A percentile compares a stretch with the other conserved stretches of the same genome.
Conservation (phyloP, 2,113 vertebrate species). For the Sarotherodon lohbergeri region DNA sequence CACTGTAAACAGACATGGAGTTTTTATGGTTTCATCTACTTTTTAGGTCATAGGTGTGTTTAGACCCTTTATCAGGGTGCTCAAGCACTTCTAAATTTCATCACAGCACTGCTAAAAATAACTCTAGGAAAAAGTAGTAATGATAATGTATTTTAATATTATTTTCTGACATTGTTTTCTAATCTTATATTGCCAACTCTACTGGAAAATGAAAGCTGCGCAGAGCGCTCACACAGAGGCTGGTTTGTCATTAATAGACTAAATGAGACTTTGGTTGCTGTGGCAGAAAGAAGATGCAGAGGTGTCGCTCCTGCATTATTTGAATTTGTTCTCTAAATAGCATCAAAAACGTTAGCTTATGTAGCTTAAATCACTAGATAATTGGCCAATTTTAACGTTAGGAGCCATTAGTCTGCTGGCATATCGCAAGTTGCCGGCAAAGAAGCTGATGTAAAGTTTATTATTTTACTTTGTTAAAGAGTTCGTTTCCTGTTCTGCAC, state of each 20-base stretch:
- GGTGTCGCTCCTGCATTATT: background rate
- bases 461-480: background rate
- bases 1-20: fast-evolving
- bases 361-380: background rate
- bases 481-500: background rate
- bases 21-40: background rate
- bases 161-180: background rate
- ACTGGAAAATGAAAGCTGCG: background rate
- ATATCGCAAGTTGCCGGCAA: fast-evolving
- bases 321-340: background rate
- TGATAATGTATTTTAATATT: fast-evolving
- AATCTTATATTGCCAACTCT: background rate
- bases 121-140: background rate
- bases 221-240: background rate
- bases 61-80: background rate
- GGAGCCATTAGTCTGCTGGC: background rate
- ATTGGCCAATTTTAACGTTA: background rate
- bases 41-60: background rate
- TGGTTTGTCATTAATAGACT: background rate
- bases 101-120: too few relatives aligned
- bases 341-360: background rate
- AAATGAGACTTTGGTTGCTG: background rate
- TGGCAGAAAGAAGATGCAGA: background rate
- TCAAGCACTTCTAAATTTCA: too few relatives aligned
- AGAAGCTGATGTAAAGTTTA: background rate